Evolutionary conservation across 2,888 invertebrate species (phyloP), one percentile per base, ranked within the genome.

Genomic region (Drosophila putrida): DNA sequence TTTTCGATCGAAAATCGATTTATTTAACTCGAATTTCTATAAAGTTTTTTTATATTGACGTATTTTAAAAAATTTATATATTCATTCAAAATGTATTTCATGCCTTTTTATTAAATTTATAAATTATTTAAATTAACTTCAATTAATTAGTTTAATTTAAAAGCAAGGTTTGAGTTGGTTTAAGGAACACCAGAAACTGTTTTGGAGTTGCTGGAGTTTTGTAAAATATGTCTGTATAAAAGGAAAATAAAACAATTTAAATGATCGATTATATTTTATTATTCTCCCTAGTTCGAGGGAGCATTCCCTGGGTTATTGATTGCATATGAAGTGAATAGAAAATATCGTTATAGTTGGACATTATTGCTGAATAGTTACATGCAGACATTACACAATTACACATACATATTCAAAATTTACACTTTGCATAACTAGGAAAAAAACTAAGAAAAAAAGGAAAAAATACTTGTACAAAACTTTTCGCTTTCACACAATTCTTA

Each of bases 241-340:
- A 53, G 31, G 8, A 54, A 53, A 53, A 31, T 20, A 11, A 41
- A 20, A 27, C 6, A 6, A 13, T 38, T 36, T 13, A 31, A 41
- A 41, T 33, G 4, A 43, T 33, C 33, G 33, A 43, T 55, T 35
- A 57, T 25, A 36, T 36, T 57, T 62, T 13, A 25, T 5, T 38
- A 31, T 27, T 10, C 49, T 67, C 13, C 41, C 47, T 28, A 54
- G 25, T 20, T 28, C 11, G 4, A 44, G 43, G 33, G 25, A 35
- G 33, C 44, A 20, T 27, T 63, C 63, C 61, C 62, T 62, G 62
- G 62, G 28, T 49, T 49, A 38, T 46, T 15, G 25, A 50, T 25
- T 49, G 27, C 25, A 15, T 60, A 20, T 6, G 27, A 58, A 65
- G 11, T 15, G 44, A 65, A 53, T 9, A 38, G 6, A 33, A 11